These are phyloP conservation scores for Microctenopoma stevenorrisi DNA, from an alignment of 2,797 vertebrate genomes.

Conservation along the genomic window DNA sequence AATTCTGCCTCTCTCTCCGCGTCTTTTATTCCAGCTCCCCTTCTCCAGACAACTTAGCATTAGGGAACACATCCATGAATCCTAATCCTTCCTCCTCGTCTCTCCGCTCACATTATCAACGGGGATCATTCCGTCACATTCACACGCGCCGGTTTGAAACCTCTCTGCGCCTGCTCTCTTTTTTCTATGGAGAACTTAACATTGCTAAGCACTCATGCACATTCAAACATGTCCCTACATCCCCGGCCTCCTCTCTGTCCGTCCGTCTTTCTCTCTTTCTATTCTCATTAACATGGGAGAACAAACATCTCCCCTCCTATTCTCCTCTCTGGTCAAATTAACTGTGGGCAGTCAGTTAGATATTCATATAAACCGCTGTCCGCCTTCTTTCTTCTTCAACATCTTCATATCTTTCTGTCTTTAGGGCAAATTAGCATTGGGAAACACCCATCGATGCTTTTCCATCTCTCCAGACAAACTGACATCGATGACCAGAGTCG, in stretches of 20 bases:
- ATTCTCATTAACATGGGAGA: constrained; percentile 53
- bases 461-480: constrained; percentile 38
- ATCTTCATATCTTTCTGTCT: constrained; percentile 20
- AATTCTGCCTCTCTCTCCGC: neutral
- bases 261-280: constrained; percentile 14
- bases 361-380: neutral
- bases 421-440: constrained; percentile 16
- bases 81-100: constrained; percentile 40
- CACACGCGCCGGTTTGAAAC: constrained; percentile 36
- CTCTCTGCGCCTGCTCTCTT: neutral
- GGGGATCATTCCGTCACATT: constrained; percentile 52
- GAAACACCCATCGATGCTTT: neutral
- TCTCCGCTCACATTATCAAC: constrained; percentile 43
- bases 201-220: constrained; percentile 87
- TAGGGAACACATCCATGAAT: constrained; percentile 69
- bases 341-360: constrained; percentile 42
- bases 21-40: constrained; percentile 5
- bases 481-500: constrained; percentile 41
- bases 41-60: constrained; percentile 55
- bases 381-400: neutral
- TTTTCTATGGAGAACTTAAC: constrained; percentile 84
- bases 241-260: constrained; percentile 67
- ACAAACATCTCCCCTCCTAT: constrained; percentile 70
- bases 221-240: constrained; percentile 81
- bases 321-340: constrained; percentile 41